Percentiles rank a stretch among this genome's conserved stretches.
Conservation (phyloP, 2,113 vertebrate species). For the Eudorcas thomsonii region DNA sequence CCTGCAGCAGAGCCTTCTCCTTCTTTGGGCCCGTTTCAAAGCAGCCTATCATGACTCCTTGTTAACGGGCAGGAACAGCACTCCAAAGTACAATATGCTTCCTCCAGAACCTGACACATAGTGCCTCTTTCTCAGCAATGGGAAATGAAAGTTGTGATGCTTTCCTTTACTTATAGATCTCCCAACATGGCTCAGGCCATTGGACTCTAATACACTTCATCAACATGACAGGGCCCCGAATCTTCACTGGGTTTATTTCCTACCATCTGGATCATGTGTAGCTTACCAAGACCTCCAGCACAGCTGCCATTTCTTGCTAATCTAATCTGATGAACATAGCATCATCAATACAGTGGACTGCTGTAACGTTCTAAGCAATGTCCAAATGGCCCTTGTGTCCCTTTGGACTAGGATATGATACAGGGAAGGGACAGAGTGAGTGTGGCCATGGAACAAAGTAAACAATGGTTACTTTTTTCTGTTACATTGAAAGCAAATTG, state of each 20-base stretch:
- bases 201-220: neutral
- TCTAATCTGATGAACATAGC: neutral
- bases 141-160: neutral
- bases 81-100: neutral
- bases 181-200: neutral
- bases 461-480: neutral
- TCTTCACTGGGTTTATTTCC: neutral
- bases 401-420: neutral
- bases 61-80: neutral
- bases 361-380: neutral
- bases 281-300: neutral
- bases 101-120: neutral
- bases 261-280: neutral
- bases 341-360: neutral
- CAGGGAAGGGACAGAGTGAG: neutral
- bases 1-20: neutral
- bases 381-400: neutral
- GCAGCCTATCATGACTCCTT: neutral
- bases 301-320: neutral
- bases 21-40: neutral
- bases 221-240: neutral
- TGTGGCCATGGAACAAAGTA: neutral
- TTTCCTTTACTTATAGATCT: neutral
- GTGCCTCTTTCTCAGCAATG: neutral
- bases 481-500: neutral